Evolutionary conservation across 2,113 vertebrate species (phyloP).

Genomic region (Columba livia): DNA sequence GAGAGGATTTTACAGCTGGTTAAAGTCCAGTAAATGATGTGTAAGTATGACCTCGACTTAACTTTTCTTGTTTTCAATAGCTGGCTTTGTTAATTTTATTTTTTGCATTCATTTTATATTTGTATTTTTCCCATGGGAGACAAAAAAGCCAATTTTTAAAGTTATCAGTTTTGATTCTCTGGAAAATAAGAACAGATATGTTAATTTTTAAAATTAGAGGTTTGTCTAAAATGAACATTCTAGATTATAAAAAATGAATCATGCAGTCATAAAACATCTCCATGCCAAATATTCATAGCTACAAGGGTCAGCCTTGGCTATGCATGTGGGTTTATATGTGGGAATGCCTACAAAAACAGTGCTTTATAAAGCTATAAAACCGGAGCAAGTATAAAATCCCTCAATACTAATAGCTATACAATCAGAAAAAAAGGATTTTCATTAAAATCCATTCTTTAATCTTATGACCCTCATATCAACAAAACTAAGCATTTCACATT

Average conservation of each 20-base stretch:
- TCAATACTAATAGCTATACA: neutral
- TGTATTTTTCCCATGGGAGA: neutral
- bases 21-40: neutral
- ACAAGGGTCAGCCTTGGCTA: neutral
- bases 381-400: neutral
- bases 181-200: neutral
- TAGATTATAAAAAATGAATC: neutral
- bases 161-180: neutral
- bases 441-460: neutral
- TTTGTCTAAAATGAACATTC: neutral
- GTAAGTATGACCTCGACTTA: neutral
- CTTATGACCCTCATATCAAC: neutral
- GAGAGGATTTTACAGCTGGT: neutral
- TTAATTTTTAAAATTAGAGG: neutral
- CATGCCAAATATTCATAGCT: neutral
- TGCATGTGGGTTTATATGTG: neutral
- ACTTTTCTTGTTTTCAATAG: neutral
- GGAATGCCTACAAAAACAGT: neutral
- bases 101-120: neutral
- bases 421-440: neutral
- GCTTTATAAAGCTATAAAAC: slow-evolving; percentile 2
- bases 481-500: neutral
- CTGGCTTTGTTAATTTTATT: neutral
- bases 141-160: neutral
- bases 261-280: neutral